phyloP scores from a whole-genome alignment of 1,140 invertebrate species.

The Drosophila aff. region DNA sequence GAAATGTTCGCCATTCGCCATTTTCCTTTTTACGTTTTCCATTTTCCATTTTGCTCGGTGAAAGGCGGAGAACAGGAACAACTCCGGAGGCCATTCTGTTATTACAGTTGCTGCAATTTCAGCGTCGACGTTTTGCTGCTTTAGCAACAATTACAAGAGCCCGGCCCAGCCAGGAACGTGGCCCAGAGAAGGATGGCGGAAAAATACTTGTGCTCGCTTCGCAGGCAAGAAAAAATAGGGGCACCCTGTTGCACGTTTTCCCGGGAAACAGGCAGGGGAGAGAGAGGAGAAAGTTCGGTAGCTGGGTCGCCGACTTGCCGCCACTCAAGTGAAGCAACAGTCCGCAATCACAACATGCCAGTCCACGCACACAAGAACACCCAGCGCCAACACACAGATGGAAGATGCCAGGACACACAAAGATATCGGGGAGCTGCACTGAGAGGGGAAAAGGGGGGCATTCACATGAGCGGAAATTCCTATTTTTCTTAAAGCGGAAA shows the following conservation, averaged over 20 bases:
- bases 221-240: constrained; percentile 52
- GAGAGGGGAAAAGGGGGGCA: neutral
- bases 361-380: constrained; percentile 24
- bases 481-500: neutral
- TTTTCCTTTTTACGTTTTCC: constrained; percentile 9
- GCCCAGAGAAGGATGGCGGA: constrained; percentile 31
- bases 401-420: constrained; percentile 3
- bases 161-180: constrained; percentile 29
- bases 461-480: neutral
- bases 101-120: constrained; percentile 81
- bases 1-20: constrained; percentile 63
- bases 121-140: constrained; percentile 63
- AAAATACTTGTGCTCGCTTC: constrained; percentile 10
- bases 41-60: constrained; percentile 6
- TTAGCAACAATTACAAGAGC: constrained; percentile 72
- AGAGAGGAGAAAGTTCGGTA: constrained; percentile 5
- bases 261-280: neutral
- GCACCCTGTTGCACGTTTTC: constrained; percentile 53
- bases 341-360: constrained; percentile 71
- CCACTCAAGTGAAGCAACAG: constrained; percentile 73
- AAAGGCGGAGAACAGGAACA: constrained; percentile 53
- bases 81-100: constrained; percentile 77
- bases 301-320: constrained; percentile 61
- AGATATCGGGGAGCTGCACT: neutral
- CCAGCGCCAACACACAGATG: neutral